Evolutionary conservation across 2,888 invertebrate genomes (phyloP), one percentile per base, ranked within the genome.

Genomic region (Drosophila acutilabella): DNA sequence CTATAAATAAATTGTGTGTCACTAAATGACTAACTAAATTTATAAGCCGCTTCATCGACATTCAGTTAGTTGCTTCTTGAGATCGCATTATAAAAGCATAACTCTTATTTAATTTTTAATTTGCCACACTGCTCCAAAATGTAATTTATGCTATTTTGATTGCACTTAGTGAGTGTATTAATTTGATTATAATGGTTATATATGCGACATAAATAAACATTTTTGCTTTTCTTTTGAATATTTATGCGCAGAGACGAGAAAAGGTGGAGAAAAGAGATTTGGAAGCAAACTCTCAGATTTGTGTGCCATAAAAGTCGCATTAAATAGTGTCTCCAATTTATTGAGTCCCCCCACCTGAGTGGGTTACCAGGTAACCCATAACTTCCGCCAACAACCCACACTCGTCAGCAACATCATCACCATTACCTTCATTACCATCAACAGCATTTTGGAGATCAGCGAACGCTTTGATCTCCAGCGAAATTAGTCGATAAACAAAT

Each of bases 81-180:
- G 59, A 48, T 52, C 45, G 76, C 61, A 81, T 83, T 87, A 83
- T 74, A 81, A 72, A 53, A 76, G 71, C 65, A 82, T 81, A 82
- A 76, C 80, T 88, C 79, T 74, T 76, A 74, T 71, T 76, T 78
- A 71, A 36, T 67, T 50, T 52, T 30, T 56, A 8, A 8, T 48
- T 40, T 18, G 45, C 23, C 48, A 62, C 41, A 26, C 33, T 41
- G 52, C 11, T 10, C 52, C 47, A 50, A 64, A 82, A 73, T 58
- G 67, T 88, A 78, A 83, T 83, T 83, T 83, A 83, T 83, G 86
- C 64, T 75, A 61, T 73, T 83, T 83, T 88, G 83, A 83, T 83
- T 83, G 86, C 83, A 83, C 86, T 82, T 82, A 73, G 78, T 68
- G 83, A 84, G 88, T 86, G 86, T 88, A 80, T 88, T 88, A 88